Evolutionary conservation across 37 sponge, comb jelly and placozoan species (phyloP), one percentile per base, ranked within the genome.

Genomic region (Dysidea cf. avara): DNA sequence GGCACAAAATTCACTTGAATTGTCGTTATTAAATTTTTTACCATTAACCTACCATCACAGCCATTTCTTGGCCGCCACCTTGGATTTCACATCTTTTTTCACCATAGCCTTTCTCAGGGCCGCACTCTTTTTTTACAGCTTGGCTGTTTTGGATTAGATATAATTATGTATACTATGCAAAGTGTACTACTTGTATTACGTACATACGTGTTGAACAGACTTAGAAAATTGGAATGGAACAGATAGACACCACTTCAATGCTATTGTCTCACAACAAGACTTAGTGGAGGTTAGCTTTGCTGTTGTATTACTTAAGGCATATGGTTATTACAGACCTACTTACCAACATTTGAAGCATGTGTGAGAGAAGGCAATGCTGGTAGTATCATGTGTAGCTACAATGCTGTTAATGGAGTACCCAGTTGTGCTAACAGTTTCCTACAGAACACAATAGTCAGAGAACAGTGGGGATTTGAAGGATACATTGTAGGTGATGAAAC

Each of bases 381-480:
- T 38, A 88, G 89, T 47, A 66, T 88, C 51, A 88, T 88, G 89
- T 88, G 89, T 61, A 88, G 90, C 71, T 89, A 90, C 60, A 90
- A 90, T 75, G 90, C 77, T 20, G 85, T 84, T 55, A 84, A 90
- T 68, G 85, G 85, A 21, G 85, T 90, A 3, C 90, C 90, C 1
- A 84, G 85, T 72, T 84, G 85, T 76, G 85, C 85, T 60, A 84
- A 84, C 35, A 61, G 63, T 51, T 56, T 90, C 74, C 39, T 89
- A 56, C 72, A 74, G 73, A 89, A 89, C 80, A 61, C 70, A 20
- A 57, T 78, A 4, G 71, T 72, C 14, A 59, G 90, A 24, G 72
- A 69, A 9, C 46, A 43, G 9, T 43, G 46, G 46, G 46, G 46
- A 43, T 43, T 43, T 9, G 46, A 43, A 43, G 46, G 46, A 43